Evolutionary conservation across 2,888 invertebrate genomes (phyloP), one percentile per base, ranked within the genome.

Genomic region (Campoplex nolae): DNA sequence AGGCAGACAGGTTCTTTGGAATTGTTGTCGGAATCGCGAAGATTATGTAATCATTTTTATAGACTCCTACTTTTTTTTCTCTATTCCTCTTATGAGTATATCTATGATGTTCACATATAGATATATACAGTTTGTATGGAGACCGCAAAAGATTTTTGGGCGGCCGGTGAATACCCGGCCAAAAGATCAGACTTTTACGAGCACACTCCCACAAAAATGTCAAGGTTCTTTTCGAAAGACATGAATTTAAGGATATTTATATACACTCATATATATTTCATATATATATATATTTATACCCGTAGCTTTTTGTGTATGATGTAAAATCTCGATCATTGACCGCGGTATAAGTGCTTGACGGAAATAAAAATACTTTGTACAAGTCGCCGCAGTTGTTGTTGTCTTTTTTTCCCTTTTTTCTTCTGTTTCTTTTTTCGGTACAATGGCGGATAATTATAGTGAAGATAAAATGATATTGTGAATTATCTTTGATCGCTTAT

Each of bases 161-260:
- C 38, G 28, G 70, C 32, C 56, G 28, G 38, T 70, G n/a, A 42
- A 56, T 6, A 35, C 70, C 38, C 35, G 75, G 45, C 51, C 62
- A 68, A 83, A 82, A 75, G 71, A 68, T 81, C 54, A 54, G 77
- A 71, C 82, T 85, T 85, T 88, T 88, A 88, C 85, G 83, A 88
- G 76, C 80, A 74, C 73, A 85, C 76, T 83, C 88, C 76, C 76
- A 89, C 88, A 89, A 89, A 91, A 91, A 89, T 90, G 90, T 90
- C 90, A 90, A 91, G 91, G 89, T 84, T 88, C 89, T 89, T 85
- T 73, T 71, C 74, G 45, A 67, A 28, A 62, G 7, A 54, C 54
- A 42, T 67, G 74, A 81, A 74, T 54, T 67, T 35, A n/a, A 13
- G 58, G 32, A 62, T 62, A 62, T 62, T 62, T 62, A 62, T 62